These are phyloP conservation scores for Tringa solitaria DNA, from an alignment of 2,113 vertebrate genomes.

Conservation along the genomic window DNA sequence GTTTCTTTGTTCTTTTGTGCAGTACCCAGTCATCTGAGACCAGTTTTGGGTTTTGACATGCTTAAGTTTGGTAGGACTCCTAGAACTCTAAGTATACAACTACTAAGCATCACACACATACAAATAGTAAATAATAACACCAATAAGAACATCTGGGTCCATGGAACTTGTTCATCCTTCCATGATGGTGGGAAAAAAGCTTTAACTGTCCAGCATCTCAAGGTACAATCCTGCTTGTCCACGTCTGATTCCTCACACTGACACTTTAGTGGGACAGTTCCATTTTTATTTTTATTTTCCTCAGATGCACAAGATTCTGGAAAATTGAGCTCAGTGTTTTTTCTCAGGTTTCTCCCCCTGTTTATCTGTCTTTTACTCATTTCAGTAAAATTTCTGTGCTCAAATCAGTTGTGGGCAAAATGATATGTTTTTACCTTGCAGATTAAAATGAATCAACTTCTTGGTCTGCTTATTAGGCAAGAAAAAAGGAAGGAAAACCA, in stretches of 20 bases:
- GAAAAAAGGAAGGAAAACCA: background rate
- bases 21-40: background rate
- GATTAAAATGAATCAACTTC: constrained; percentile 22
- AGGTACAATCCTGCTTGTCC: background rate
- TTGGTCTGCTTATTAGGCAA: constrained; percentile 7
- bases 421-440: background rate
- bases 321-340: background rate
- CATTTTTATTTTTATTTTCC: background rate
- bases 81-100: background rate
- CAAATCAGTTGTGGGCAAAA: background rate
- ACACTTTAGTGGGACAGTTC: background rate
- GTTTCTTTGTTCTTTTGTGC: background rate
- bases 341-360: background rate
- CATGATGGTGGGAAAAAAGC: background rate
- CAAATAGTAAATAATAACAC: background rate
- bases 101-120: background rate
- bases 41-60: background rate
- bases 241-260: background rate
- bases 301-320: background rate
- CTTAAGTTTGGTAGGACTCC: background rate
- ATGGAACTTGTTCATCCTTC: background rate
- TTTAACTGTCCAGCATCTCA: background rate
- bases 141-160: background rate
- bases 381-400: background rate
- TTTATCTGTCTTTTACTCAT: background rate